phyloP scores from a whole-genome alignment of 2,113 vertebrate species.

The Cyanocitta stelleri region DNA sequence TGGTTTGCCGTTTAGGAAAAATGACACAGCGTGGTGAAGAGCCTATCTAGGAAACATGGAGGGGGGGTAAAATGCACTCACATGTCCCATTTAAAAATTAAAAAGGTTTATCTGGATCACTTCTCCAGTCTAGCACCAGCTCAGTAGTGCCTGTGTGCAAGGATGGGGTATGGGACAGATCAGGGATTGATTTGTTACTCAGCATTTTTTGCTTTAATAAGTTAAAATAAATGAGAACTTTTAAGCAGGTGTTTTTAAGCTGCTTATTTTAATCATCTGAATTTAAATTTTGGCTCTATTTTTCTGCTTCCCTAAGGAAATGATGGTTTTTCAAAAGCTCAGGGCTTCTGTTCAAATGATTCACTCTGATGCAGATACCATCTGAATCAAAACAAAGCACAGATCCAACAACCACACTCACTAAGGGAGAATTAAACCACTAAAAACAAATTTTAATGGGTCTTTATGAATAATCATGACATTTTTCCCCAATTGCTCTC shows the following conservation, averaged over 20 bases:
- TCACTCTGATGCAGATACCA: neutral
- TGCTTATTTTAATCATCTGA: neutral
- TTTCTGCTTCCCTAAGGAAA: neutral
- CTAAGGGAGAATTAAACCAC: neutral
- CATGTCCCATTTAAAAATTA: neutral
- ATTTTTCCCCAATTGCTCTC: neutral
- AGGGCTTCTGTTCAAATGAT: neutral
- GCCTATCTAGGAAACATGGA: neutral
- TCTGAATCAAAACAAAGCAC: neutral
- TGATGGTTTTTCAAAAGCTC: neutral
- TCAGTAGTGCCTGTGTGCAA: neutral
- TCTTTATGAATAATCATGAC: neutral
- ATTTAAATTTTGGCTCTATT: neutral
- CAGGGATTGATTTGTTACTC: neutral
- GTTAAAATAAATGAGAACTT: neutral
- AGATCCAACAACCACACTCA: neutral
- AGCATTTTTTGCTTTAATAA: neutral
- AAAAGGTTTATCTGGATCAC: neutral
- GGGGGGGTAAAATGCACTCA: neutral
- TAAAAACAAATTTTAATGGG: neutral
- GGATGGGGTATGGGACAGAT: neutral
- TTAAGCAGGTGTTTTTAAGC: neutral
- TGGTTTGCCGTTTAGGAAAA: neutral
- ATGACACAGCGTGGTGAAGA: neutral
- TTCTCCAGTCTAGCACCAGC: neutral